phyloP scores from a whole-genome alignment of 2,888 invertebrate species.

The Mamestra brassicae region DNA sequence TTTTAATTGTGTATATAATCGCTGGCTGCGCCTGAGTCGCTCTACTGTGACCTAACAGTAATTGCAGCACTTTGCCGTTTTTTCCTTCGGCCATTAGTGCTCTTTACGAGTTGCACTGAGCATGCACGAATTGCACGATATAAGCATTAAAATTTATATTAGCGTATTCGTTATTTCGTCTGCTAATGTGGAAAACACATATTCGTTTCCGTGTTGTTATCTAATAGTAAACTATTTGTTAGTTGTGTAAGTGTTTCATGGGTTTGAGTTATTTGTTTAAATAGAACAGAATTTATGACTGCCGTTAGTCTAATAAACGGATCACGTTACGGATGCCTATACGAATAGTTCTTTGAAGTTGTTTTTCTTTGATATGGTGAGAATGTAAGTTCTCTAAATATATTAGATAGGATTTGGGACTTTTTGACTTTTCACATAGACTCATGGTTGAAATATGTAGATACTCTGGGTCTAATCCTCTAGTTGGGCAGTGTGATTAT shows the following conservation, averaged over 20 bases:
- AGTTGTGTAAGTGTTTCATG: slow-evolving; percentile 24
- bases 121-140: slow-evolving; percentile 69
- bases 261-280: slow-evolving; percentile 2
- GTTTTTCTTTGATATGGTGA: background rate
- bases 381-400: background rate
- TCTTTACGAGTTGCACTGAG: slow-evolving; percentile 78
- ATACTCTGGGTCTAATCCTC: background rate
- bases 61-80: slow-evolving; percentile 77
- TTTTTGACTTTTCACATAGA: too few relatives aligned
- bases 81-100: slow-evolving; percentile 77
- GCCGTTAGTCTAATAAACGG: background rate
- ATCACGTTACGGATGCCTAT: too few relatives aligned
- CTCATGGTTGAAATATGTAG: background rate
- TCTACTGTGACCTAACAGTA: slow-evolving; percentile 81
- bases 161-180: slow-evolving; percentile 62
- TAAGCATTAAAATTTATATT: slow-evolving; percentile 62
- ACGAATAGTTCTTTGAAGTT: background rate
- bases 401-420: background rate
- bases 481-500: background rate
- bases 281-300: background rate
- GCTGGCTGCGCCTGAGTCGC: slow-evolving; percentile 71
- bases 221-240: slow-evolving; percentile 41
- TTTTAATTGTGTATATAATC: slow-evolving; percentile 72
- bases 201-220: slow-evolving; percentile 62
- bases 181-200: slow-evolving; percentile 59